Evolutionary conservation across 2,797 vertebrate genomes (phyloP).

Genomic region (Falco biarmicus): DNA sequence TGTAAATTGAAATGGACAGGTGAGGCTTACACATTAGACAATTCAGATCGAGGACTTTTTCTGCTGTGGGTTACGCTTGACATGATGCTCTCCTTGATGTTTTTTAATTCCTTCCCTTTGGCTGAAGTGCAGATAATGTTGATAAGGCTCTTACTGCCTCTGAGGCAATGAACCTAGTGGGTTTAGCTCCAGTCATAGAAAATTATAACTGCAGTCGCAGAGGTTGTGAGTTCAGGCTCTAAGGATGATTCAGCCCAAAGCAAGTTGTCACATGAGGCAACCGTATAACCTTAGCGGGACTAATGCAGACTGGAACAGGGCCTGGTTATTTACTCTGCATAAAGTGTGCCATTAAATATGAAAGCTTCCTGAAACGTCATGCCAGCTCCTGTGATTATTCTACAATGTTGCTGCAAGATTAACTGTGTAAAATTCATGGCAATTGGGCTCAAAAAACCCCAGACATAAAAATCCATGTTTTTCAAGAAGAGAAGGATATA

Average conservation of each 20-base stretch:
- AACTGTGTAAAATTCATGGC: not conserved
- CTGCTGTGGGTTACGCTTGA: not conserved
- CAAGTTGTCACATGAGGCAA: not conserved
- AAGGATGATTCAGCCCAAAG: not conserved
- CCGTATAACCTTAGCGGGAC: not conserved
- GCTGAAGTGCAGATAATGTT: not conserved
- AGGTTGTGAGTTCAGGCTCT: not conserved
- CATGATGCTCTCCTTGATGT: not conserved
- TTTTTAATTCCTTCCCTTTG: not conserved
- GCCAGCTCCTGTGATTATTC: not conserved
- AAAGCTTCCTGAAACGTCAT: slow-evolving; percentile 30
- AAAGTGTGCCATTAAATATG: not conserved
- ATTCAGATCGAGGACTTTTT: not conserved
- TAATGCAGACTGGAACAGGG: not conserved
- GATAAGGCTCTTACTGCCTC: not conserved
- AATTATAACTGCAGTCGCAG: not conserved
- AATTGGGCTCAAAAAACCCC: not conserved
- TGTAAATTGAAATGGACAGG: not conserved
- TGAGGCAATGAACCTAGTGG: not conserved
- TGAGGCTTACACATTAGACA: not conserved
- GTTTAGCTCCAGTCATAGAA: not conserved
- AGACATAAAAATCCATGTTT: not conserved
- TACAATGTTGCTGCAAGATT: not conserved
- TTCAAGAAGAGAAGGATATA: not conserved
- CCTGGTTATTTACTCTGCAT: slow-evolving; percentile 1